A percentile compares a stretch with the other conserved stretches of the same genome.
These are phyloP conservation scores for Crax fasciolata DNA, from an alignment of 2,797 vertebrate species.

Conservation along the genomic window DNA sequence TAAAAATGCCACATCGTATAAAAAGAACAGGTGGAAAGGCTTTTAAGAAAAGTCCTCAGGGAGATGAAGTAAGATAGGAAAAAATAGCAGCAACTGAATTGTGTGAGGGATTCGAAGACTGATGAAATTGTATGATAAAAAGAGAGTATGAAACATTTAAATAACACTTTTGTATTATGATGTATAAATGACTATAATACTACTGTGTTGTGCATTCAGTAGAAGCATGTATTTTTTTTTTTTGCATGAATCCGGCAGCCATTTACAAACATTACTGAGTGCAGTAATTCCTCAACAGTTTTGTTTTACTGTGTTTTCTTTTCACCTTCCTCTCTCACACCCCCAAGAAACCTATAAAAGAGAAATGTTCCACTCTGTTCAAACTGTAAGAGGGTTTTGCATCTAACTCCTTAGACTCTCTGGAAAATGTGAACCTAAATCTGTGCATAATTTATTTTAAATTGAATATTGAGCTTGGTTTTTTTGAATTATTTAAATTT, in stretches of 20 bases:
- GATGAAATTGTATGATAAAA: background rate
- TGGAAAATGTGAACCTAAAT: background rate
- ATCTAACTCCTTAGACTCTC: background rate
- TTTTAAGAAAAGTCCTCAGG: background rate
- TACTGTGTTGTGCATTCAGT: background rate
- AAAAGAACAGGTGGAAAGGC: constrained; percentile 27
- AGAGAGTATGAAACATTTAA: background rate
- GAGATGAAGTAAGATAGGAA: background rate
- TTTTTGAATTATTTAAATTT: background rate
- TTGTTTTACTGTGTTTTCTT: constrained; percentile 31
- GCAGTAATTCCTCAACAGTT: background rate
- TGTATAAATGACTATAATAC: background rate
- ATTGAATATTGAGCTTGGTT: background rate
- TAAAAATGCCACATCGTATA: constrained; percentile 61
- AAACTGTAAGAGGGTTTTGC: background rate
- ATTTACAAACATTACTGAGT: background rate
- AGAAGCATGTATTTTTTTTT: background rate
- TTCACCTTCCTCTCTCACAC: constrained; percentile 7
- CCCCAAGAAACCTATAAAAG: background rate
- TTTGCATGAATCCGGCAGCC: background rate
- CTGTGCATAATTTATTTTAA: background rate
- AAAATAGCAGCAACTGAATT: background rate
- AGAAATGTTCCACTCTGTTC: background rate
- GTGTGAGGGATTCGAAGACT: background rate
- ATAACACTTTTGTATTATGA: background rate